Evolutionary conservation across 2,797 vertebrate genomes (phyloP).

Genomic region (Malurus leucopterus): DNA sequence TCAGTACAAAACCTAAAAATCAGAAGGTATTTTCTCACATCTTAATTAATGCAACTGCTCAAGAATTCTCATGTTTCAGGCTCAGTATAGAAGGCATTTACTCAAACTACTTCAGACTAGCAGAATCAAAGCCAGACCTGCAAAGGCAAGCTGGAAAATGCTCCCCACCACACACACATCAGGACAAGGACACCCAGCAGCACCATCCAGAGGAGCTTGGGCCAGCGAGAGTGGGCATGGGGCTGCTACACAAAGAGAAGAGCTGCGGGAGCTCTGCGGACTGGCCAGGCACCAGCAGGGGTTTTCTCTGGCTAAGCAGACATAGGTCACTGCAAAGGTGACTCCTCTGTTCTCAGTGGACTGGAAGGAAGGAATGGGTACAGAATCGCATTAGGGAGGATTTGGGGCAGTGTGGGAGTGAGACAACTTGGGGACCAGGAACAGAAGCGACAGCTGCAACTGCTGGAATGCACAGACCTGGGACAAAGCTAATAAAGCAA

Average conservation of each 20-base stretch:
- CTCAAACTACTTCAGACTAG: not conserved
- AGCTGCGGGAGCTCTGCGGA: not conserved
- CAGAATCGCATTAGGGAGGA: rapidly evolving
- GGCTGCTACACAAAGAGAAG: not conserved
- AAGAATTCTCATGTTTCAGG: not conserved
- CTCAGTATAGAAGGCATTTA: not conserved
- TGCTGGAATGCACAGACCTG: not conserved
- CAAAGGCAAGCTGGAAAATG: not conserved
- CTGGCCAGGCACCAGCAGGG: not conserved
- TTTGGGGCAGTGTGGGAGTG: not conserved
- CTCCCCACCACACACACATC: rapidly evolving
- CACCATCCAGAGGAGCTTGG: rapidly evolving
- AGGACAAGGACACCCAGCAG: not conserved
- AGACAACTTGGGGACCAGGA: not conserved
- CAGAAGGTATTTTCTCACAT: not conserved
- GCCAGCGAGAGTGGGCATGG: rapidly evolving
- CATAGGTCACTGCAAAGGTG: not conserved
- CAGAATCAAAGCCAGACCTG: not conserved
- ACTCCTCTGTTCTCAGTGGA: not conserved
- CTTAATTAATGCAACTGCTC: not conserved
- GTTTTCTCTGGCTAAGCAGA: not conserved
- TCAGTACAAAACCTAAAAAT: not conserved
- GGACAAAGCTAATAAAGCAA: not conserved
- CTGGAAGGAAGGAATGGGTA: not conserved
- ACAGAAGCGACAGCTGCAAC: not conserved